Conservation (phyloP, 2,888 invertebrate genomes). For the Julus scandinavius region DNA sequence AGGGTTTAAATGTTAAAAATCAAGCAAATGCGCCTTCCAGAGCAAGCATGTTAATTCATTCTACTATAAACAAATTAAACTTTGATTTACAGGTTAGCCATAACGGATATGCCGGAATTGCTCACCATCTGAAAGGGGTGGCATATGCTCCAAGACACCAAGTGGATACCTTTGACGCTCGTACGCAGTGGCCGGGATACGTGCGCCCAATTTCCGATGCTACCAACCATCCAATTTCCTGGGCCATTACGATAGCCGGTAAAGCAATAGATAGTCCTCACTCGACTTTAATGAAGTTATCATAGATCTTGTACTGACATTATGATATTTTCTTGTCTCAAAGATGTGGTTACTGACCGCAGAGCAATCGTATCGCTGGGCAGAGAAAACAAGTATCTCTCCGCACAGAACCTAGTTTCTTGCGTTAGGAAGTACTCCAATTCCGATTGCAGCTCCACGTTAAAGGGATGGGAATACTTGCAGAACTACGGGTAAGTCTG, state of each 20-base stretch:
- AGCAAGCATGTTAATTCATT: too few relatives aligned
- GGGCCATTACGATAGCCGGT: slow-evolving; percentile 37
- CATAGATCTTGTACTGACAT: neutral
- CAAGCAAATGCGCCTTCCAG: too few relatives aligned
- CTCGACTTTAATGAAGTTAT: too few relatives aligned
- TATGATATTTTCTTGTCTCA: neutral
- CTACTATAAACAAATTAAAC: too few relatives aligned
- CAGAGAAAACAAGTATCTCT: neutral
- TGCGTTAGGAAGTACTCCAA: neutral
- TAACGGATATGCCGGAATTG: too few relatives aligned
- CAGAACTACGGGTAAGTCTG: neutral
- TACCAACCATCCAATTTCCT: neutral
- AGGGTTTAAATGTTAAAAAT: too few relatives aligned
- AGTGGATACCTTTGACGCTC: slow-evolving; percentile 4
- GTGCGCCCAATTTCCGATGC: slow-evolving; percentile 13
- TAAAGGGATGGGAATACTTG: slow-evolving; percentile 21
- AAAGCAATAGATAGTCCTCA: neutral
- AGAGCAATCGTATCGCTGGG: neutral
- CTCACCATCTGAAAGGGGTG: too few relatives aligned
- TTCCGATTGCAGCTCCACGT: neutral
- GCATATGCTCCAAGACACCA: neutral
- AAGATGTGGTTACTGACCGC: slow-evolving; percentile 1
- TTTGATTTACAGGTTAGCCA: too few relatives aligned
- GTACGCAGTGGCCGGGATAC: slow-evolving; percentile 23
- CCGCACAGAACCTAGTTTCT: slow-evolving; percentile 16